phyloP scores from a whole-genome alignment of 2,113 vertebrate genomes.

The Phalacrocorax aristotelis region DNA sequence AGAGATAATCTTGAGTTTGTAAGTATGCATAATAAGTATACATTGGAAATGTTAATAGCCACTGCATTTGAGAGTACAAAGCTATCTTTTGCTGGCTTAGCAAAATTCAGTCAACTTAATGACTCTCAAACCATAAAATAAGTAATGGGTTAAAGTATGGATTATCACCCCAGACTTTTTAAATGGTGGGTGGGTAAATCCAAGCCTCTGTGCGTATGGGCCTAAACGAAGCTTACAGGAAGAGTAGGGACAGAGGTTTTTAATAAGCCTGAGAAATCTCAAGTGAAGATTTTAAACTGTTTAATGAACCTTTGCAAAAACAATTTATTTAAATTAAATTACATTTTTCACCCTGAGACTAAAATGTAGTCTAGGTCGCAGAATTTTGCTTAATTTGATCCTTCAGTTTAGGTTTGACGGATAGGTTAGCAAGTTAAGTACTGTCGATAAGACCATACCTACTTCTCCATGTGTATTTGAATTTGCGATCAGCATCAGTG shows the following conservation, averaged over 20 bases:
- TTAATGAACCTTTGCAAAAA: neutral
- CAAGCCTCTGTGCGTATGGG: neutral
- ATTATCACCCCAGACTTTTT: neutral
- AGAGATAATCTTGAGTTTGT: neutral
- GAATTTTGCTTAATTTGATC: neutral
- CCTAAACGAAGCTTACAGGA: neutral
- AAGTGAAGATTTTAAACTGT: neutral
- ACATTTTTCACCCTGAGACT: neutral
- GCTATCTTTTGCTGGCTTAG: neutral
- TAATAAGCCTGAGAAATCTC: neutral
- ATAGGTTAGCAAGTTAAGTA: neutral
- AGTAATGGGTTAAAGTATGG: neutral
- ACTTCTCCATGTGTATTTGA: neutral
- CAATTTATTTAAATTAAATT: neutral
- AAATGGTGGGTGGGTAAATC: neutral
- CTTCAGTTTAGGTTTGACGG: neutral
- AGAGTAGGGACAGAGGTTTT: neutral
- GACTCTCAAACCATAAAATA: neutral
- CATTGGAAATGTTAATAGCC: neutral
- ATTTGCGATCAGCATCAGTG: neutral
- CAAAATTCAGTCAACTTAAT: neutral
- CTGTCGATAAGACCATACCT: neutral
- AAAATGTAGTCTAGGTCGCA: neutral
- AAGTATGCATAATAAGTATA: neutral
- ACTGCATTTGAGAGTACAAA: neutral